These are phyloP conservation scores for Epirrhoe alternata DNA, from an alignment of 2,888 invertebrate species.

Conservation along the genomic window DNA sequence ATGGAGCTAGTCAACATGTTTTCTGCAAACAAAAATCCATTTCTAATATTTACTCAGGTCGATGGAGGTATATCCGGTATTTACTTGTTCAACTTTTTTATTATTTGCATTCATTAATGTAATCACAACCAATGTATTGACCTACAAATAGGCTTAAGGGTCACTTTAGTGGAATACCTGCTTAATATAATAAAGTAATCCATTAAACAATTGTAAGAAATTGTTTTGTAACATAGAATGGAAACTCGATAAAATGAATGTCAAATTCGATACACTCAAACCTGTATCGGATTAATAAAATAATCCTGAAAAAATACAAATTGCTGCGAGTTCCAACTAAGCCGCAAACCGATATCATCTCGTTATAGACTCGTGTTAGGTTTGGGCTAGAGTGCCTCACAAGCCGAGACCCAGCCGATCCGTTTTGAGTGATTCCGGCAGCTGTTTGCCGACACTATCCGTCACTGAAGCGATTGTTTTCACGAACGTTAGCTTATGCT, in stretches of 20 bases:
- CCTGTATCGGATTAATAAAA: too few species aligned
- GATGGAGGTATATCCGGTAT: not conserved
- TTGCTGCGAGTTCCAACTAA: not conserved
- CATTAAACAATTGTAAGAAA: not conserved
- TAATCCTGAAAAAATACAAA: not conserved
- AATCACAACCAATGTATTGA: not conserved
- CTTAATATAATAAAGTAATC: not conserved
- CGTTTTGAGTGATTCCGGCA: not conserved
- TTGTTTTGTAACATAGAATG: not conserved
- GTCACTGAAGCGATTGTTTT: not conserved
- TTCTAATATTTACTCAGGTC: conserved; percentile 10
- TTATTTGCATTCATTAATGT: not conserved
- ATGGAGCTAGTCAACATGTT: conserved; percentile 3
- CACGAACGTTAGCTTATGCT: not conserved
- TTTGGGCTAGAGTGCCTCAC: not conserved
- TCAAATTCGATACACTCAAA: conserved; percentile 10
- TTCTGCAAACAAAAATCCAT: conserved; percentile 16
- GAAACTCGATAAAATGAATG: conserved; percentile 9
- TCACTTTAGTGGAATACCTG: not conserved
- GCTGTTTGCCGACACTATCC: not conserved
- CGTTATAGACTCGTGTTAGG: not conserved
- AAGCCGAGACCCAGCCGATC: not conserved
- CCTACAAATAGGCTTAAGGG: not conserved
- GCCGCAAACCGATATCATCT: not conserved
- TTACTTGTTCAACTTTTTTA: conserved; percentile 3